Base-by-base conservation (phyloP, 2,888 invertebrate species). In the Athripsodes cinereus region DNA sequence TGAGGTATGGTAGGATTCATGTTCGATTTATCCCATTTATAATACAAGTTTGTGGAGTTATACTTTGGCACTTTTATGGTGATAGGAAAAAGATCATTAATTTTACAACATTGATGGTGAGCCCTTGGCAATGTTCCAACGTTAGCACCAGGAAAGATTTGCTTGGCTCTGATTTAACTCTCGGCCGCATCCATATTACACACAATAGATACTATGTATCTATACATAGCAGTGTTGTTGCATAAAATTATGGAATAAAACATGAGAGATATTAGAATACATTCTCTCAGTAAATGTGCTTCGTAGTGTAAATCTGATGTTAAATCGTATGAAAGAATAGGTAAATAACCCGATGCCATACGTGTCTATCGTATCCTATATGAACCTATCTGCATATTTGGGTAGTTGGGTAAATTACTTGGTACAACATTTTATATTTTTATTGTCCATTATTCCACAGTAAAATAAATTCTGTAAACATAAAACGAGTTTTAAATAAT, bases 1-100 rank as follows among this genome's bases (percentile, higher is more conserved):
- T 40, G 16, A 40, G 26, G 26, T 26, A 26, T 26, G 40, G n/a
- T 40, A 40, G 40, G 40, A 16, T 40, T 16, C 40, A 16, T 16
- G 40, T 40, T 40, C 40, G 40, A 40, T n/a, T 40, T 40, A 16
- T 40, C 16, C 13, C 40, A 40, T 40, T 40, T 40, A 40, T n/a
- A 40, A 40, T 13, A 40, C 16, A 40, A 40, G 40, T 40, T 40
- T 40, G 40, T 40, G 40, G 16, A 40, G 40, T 40, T 40, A 40
- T 40, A 40, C n/a, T 40, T 40, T 40, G 40, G 40, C 40, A 40
- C 40, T 40, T 40, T 40, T 40, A 40, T 40, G 40, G 40, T 40
- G 40, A 40, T 40, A 40, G 40, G 40, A 40, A 40, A 40, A 40
- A 40, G 40, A 40, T 40, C 40, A 40, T 40, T 40, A 40, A 40